Percentiles rank a stretch among this genome's conserved stretches.
Evolutionary conservation across 2,797 vertebrate genomes (phyloP).

Genomic region (Sebastes steindachneri): DNA sequence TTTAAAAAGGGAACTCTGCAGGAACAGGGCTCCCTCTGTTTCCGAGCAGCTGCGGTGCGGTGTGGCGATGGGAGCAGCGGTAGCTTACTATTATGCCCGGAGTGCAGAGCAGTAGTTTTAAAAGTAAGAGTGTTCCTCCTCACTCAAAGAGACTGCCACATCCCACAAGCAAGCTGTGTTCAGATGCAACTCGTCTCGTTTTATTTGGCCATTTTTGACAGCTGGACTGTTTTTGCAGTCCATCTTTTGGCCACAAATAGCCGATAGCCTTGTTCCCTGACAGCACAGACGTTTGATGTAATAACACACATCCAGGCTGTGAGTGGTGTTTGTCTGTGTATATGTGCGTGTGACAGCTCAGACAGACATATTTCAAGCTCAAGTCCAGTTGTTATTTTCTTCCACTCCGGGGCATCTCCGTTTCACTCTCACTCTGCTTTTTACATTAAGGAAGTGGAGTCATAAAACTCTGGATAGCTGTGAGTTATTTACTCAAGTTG

Average conservation of each 20-base stretch:
- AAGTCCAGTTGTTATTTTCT: constrained; percentile 17
- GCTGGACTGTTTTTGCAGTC: constrained; percentile 29
- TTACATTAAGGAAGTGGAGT: neutral
- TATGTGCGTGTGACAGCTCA: constrained; percentile 26
- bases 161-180: constrained; percentile 31
- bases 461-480: neutral
- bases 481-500: neutral
- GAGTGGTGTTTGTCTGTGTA: constrained; percentile 6
- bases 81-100: neutral
- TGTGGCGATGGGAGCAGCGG: neutral
- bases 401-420: neutral
- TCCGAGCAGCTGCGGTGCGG: neutral
- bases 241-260: constrained; percentile 45
- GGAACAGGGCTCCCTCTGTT: neutral
- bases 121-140: neutral
- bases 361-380: constrained; percentile 41
- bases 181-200: constrained; percentile 34
- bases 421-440: constrained; percentile 11
- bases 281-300: constrained; percentile 41
- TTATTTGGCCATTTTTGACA: constrained; percentile 53
- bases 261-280: constrained; percentile 44
- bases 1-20: neutral
- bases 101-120: neutral
- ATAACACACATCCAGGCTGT: constrained; percentile 32
- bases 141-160: constrained; percentile 2